Conservation (phyloP, 2,797 vertebrate species). For the Hippoglossus hippoglossus region DNA sequence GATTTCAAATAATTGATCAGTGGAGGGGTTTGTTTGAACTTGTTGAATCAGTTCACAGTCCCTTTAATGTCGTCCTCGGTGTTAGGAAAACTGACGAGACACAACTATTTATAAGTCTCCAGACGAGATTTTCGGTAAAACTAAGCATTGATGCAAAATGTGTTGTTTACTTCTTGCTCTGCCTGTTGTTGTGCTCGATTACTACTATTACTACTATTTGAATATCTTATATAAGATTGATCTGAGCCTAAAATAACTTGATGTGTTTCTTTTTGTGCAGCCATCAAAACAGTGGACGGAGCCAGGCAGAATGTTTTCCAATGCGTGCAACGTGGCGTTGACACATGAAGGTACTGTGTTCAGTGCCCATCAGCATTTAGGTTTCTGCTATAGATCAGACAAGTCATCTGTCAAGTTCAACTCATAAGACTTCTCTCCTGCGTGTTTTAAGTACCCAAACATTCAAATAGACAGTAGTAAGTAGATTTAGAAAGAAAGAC, state of each 20-base stretch:
- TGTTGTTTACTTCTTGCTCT: conserved; percentile 27
- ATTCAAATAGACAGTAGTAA: too few species aligned
- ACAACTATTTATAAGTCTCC: too few species aligned
- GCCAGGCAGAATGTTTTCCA: conserved; percentile 69
- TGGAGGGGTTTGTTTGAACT: conserved; percentile 60
- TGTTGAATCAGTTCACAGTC: conserved; percentile 41
- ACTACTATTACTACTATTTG: neutral
- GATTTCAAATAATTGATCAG: conserved; percentile 20
- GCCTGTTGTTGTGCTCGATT: conserved; percentile 3
- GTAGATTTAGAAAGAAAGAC: too few species aligned
- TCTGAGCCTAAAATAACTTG: neutral
- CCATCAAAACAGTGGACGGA: conserved; percentile 68
- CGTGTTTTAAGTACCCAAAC: too few species aligned
- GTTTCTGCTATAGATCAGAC: neutral
- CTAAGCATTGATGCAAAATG: conserved; percentile 13
- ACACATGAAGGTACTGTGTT: conserved; percentile 84
- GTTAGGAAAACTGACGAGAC: conserved; percentile 21
- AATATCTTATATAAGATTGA: neutral
- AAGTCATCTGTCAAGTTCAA: neutral
- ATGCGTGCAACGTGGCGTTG: conserved; percentile 63
- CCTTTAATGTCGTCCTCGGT: conserved; percentile 23
- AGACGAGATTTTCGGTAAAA: neutral
- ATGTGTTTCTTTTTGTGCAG: conserved; percentile 29
- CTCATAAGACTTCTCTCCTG: too few species aligned
- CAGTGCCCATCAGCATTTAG: neutral